A percentile compares a stretch with the other conserved stretches of the same genome.
Conservation (phyloP, 2,113 vertebrate species). For the Perca fluviatilis region DNA sequence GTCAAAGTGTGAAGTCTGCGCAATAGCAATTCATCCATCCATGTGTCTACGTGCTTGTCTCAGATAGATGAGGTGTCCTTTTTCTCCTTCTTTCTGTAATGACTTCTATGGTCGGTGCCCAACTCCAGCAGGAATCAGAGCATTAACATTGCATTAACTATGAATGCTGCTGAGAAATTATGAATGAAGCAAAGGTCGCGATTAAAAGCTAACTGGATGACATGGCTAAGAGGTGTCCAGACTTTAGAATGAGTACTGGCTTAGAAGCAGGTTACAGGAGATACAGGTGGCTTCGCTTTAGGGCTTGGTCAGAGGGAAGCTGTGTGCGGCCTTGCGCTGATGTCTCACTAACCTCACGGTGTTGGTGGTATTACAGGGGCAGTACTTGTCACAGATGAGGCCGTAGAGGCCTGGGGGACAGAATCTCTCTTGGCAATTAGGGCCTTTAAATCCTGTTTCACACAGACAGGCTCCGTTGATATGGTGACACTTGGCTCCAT, state of each 20-base stretch:
- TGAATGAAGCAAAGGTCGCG: conserved; percentile 83
- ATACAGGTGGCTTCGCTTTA: conserved; percentile 27
- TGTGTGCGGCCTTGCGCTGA: conserved; percentile 34
- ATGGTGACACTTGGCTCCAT: conserved; percentile 95
- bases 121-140: conserved; percentile 75
- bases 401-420: conserved; percentile 94
- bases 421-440: conserved; percentile 94
- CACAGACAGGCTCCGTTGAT: conserved; percentile 93
- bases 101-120: conserved; percentile 70
- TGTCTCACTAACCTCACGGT: conserved; percentile 89
- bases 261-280: conserved; percentile 43
- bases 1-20: conserved; percentile 62
- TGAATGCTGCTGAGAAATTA: conserved; percentile 81
- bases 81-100: conserved; percentile 79
- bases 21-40: conserved; percentile 69
- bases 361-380: conserved; percentile 92
- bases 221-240: conserved; percentile 74
- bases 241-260: conserved; percentile 73
- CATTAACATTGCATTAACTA: conserved; percentile 84
- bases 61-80: conserved; percentile 73
- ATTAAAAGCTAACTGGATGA: conserved; percentile 81
- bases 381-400: conserved; percentile 93
- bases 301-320: conserved; percentile 32
- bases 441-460: conserved; percentile 94
- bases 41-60: conserved; percentile 55